Percentiles rank a stretch among this genome's conserved stretches.
Evolutionary conservation across 1,140 invertebrate species (phyloP).

Genomic region (Drosophila sproati): DNA sequence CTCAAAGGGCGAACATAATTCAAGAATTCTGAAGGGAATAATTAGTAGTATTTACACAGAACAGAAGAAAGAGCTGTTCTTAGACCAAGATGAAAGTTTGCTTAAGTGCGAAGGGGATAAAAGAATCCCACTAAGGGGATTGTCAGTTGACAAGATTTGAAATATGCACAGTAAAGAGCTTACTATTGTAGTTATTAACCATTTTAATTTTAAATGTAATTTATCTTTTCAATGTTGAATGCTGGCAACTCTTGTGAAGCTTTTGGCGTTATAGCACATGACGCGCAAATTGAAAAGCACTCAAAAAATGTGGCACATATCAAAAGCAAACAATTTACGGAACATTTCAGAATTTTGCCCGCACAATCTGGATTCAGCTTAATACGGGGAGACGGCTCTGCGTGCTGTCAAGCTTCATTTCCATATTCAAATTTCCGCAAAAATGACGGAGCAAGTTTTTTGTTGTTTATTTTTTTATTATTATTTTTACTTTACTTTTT

Average conservation of each 20-base stretch:
- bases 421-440: conserved; percentile 67
- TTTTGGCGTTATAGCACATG: conserved; percentile 24
- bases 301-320: conserved; percentile 32
- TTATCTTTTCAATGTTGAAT: background rate
- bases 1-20: too few species aligned
- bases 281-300: conserved; percentile 30
- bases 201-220: too few species aligned
- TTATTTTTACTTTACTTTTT: background rate
- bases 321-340: conserved; percentile 53
- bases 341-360: conserved; percentile 56
- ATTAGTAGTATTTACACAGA: too few species aligned
- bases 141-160: background rate
- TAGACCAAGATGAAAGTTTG: too few species aligned
- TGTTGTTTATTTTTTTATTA: conserved; percentile 1
- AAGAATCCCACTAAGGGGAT: too few species aligned
- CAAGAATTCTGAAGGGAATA: too few species aligned
- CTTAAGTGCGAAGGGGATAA: too few species aligned
- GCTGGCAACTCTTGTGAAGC: background rate
- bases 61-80: too few species aligned
- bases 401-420: conserved; percentile 43
- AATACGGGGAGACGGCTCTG: background rate
- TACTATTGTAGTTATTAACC: too few species aligned
- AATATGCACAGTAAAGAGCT: background rate
- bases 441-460: conserved; percentile 56
- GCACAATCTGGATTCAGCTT: background rate